phyloP scores from a whole-genome alignment of 2,888 invertebrate species.

The Cryptus viduatorius region DNA sequence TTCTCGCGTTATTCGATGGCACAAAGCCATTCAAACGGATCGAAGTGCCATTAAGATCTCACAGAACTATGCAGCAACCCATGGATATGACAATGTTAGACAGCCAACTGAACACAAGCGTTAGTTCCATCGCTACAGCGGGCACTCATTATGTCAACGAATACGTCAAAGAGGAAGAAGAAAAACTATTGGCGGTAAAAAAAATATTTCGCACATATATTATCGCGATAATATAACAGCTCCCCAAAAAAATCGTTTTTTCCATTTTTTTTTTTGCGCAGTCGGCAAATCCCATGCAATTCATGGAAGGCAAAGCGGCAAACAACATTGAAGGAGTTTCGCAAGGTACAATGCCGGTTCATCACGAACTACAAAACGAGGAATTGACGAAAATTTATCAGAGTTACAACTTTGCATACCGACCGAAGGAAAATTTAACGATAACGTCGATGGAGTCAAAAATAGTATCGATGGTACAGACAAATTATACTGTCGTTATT shows the following conservation, averaged over 20 bases:
- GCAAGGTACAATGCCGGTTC: slow-evolving; percentile 74
- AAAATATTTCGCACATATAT: background rate
- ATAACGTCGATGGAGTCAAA: slow-evolving; percentile 82
- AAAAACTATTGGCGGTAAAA: slow-evolving; percentile 75
- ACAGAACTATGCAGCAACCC: slow-evolving; percentile 6
- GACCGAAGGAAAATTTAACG: slow-evolving; percentile 76
- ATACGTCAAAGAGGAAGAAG: slow-evolving; percentile 79
- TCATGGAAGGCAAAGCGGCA: slow-evolving; percentile 3
- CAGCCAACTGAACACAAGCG: slow-evolving; percentile 42
- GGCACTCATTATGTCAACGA: slow-evolving; percentile 79
- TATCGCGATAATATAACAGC: background rate
- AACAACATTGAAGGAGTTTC: slow-evolving; percentile 77
- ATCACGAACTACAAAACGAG: slow-evolving; percentile 70
- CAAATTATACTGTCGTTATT: slow-evolving; percentile 92
- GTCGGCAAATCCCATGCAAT: slow-evolving; percentile 21
- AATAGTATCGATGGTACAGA: slow-evolving; percentile 90
- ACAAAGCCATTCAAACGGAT: slow-evolving; percentile 50
- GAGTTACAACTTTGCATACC: slow-evolving; percentile 80
- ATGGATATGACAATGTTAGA: slow-evolving; percentile 40
- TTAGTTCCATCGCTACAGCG: slow-evolving; percentile 1
- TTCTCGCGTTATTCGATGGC: slow-evolving; percentile 68
- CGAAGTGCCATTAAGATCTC: slow-evolving; percentile 42
- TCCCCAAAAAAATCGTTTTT: background rate
- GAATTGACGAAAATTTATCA: slow-evolving; percentile 79
- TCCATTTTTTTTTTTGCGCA: slow-evolving; percentile 41